Conservation (phyloP, 2,888 invertebrate species). For the Apamea anceps region DNA sequence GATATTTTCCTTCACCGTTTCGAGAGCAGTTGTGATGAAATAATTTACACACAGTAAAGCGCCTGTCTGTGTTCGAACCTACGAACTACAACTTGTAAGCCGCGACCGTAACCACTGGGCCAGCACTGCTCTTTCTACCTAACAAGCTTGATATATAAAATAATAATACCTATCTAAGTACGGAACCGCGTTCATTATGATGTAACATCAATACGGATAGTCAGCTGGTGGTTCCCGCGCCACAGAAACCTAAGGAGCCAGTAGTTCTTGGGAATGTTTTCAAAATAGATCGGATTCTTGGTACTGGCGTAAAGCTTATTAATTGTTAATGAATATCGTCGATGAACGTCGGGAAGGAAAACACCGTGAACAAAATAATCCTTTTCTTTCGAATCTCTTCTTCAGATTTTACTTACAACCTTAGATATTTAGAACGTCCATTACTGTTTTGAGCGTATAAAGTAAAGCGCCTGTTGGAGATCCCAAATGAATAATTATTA, state of each 20-base stretch:
- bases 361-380: no score
- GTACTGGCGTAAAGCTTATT: neutral
- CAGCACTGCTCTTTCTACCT: neutral
- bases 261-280: neutral
- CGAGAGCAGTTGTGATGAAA: no score
- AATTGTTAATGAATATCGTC: neutral
- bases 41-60: no score
- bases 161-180: neutral
- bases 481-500: no score
- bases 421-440: no score
- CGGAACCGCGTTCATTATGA: slow-evolving; percentile 28
- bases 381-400: no score
- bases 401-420: no score
- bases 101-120: neutral
- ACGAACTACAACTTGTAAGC: neutral
- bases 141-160: neutral
- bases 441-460: no score
- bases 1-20: no score
- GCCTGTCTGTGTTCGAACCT: neutral
- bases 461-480: no score
- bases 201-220: slow-evolving; percentile 37
- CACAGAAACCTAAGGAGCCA: neutral
- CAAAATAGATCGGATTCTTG: neutral
- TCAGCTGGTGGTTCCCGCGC: slow-evolving; percentile 51
- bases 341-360: no score